Conservation (phyloP, 2,113 vertebrate genomes). For the Zapornia atra region DNA sequence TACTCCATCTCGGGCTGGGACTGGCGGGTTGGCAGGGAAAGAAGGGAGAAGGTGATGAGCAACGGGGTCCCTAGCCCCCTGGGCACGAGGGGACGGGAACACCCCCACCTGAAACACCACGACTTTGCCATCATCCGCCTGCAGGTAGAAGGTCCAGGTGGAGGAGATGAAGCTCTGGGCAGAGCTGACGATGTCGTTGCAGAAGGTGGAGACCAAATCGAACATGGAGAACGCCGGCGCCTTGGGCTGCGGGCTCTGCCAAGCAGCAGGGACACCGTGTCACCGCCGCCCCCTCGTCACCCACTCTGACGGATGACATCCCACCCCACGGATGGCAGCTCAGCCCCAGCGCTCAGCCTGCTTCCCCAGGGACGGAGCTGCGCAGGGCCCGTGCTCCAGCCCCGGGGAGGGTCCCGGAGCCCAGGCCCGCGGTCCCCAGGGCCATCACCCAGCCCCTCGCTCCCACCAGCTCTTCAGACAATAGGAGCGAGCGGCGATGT, state of each 20-base stretch:
- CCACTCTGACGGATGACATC: accelerated
- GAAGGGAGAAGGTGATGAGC: background rate
- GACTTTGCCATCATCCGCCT: constrained; percentile 93
- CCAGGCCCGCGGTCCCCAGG: background rate
- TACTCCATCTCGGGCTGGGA: constrained; percentile 90
- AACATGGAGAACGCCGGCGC: constrained; percentile 81
- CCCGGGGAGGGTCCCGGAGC: background rate
- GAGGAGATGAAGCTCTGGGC: constrained; percentile 97
- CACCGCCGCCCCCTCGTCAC: accelerated
- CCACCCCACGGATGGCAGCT: accelerated
- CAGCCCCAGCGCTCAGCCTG: background rate
- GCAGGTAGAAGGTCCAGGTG: constrained; percentile 97
- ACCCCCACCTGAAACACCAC: constrained; percentile 92
- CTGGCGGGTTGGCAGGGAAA: constrained; percentile 46
- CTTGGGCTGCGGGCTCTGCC: constrained; percentile 77
- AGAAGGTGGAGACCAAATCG: constrained; percentile 90
- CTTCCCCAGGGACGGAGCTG: background rate
- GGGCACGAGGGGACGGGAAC: accelerated
- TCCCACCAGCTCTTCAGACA: background rate
- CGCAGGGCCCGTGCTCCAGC: background rate
- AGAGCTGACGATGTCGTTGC: constrained; percentile 92
- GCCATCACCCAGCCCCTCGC: background rate
- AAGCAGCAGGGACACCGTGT: background rate
- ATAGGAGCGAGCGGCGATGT: too few relatives aligned
- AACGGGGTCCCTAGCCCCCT: background rate